These are phyloP conservation scores for Castor canadensis DNA, from an alignment of 2,113 vertebrate genomes.

Conservation along the genomic window DNA sequence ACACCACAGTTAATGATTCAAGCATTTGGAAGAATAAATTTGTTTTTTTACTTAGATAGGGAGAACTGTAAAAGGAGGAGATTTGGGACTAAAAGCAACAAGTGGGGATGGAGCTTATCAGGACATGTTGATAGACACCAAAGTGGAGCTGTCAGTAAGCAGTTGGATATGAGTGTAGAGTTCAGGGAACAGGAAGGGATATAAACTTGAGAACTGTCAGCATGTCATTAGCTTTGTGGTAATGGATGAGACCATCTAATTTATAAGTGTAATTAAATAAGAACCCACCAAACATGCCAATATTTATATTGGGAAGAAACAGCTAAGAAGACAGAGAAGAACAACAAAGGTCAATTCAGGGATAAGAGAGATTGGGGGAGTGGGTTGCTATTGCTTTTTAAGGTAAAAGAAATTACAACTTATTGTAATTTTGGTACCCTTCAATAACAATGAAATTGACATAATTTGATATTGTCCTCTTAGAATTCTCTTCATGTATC, in stretches of 20 bases:
- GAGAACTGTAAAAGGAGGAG: background rate
- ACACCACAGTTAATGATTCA: background rate
- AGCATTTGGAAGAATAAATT: background rate
- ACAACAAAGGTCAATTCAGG: background rate
- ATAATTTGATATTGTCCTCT: background rate
- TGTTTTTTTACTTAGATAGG: background rate
- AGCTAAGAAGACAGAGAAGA: background rate
- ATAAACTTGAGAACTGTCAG: background rate
- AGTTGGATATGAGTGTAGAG: background rate
- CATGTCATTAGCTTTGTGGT: background rate
- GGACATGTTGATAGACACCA: background rate
- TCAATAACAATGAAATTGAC: background rate
- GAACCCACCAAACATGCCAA: background rate
- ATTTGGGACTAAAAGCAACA: background rate
- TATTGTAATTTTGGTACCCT: background rate
- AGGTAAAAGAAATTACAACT: background rate
- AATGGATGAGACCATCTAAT: background rate
- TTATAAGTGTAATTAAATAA: background rate
- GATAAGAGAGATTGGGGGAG: background rate
- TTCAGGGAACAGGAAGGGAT: background rate
- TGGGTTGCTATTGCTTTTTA: background rate
- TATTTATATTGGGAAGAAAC: background rate
- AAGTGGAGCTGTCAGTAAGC: background rate
- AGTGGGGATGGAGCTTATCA: background rate
- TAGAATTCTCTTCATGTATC: background rate